Conservation (phyloP, 2,797 vertebrate species). For the Malacoctenus gilli region DNA sequence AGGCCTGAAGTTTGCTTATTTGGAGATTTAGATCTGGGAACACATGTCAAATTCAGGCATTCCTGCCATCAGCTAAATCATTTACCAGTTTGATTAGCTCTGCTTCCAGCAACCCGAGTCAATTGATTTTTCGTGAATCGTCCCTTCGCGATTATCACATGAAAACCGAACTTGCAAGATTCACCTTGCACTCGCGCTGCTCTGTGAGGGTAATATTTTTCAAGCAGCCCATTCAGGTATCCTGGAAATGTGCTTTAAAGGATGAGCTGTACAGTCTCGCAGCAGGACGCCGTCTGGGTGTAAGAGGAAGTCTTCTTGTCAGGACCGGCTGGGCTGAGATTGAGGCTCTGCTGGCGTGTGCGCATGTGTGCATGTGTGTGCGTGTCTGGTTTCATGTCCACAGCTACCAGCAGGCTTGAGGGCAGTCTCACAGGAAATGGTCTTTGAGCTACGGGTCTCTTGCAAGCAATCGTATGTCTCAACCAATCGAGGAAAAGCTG, state of each 20-base stretch:
- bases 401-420: slow-evolving; percentile 33
- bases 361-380: no score
- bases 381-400: slow-evolving; percentile 21
- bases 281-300: slow-evolving; percentile 3
- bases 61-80: slow-evolving; percentile 1
- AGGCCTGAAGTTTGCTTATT: no score
- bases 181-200: slow-evolving; percentile 12
- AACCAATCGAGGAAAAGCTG: slow-evolving; percentile 31
- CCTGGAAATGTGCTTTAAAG: slow-evolving; percentile 12
- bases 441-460: slow-evolving; percentile 44
- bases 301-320: slow-evolving; percentile 13
- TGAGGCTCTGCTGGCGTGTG: no score
- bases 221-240: slow-evolving; percentile 2
- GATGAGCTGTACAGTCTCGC: slow-evolving; percentile 11
- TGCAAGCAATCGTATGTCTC: slow-evolving; percentile 39
- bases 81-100: slow-evolving; percentile 23
- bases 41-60: slow-evolving; percentile 2
- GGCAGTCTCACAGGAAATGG: slow-evolving; percentile 26
- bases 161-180: slow-evolving; percentile 22
- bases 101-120: slow-evolving; percentile 20
- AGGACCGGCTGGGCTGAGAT: not conserved
- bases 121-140: slow-evolving; percentile 34
- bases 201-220: slow-evolving; percentile 25
- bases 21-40: no score
- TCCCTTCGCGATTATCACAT: slow-evolving; percentile 12